These are phyloP conservation scores for Xenus cinereus DNA, from an alignment of 2,113 vertebrate species.

Conservation along the genomic window DNA sequence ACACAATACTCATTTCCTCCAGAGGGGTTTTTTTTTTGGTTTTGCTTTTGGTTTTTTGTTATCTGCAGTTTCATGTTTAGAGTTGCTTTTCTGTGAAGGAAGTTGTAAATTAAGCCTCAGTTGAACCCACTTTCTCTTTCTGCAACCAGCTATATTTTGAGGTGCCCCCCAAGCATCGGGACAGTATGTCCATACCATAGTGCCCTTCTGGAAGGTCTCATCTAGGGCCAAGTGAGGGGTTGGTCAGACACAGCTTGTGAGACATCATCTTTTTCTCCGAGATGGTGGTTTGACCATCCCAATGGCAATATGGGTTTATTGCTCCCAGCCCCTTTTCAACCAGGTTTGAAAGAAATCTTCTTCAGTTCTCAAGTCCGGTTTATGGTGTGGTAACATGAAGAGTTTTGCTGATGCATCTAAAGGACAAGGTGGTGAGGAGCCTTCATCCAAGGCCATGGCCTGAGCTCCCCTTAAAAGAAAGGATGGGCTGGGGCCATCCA, in stretches of 20 bases:
- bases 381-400: not conserved
- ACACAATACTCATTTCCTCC: not conserved
- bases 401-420: not conserved
- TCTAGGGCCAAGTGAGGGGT: not conserved
- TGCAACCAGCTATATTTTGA: not conserved
- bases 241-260: not conserved
- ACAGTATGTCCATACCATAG: not conserved
- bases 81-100: not conserved
- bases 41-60: conserved; percentile 21
- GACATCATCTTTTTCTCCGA: not conserved
- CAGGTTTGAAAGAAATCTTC: not conserved
- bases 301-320: not conserved
- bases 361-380: not conserved
- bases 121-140: not conserved
- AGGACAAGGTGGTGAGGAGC: not conserved
- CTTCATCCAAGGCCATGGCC: not conserved
- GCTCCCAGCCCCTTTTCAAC: not conserved
- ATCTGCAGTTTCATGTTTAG: not conserved
- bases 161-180: not conserved
- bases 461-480: not conserved
- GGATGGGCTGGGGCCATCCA: not conserved
- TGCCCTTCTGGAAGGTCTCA: not conserved
- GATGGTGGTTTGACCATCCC: not conserved
- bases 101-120: not conserved
- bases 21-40: not conserved